Evolutionary conservation across 2,888 invertebrate species (phyloP).

Genomic region (Nipponacmea schrenckii): DNA sequence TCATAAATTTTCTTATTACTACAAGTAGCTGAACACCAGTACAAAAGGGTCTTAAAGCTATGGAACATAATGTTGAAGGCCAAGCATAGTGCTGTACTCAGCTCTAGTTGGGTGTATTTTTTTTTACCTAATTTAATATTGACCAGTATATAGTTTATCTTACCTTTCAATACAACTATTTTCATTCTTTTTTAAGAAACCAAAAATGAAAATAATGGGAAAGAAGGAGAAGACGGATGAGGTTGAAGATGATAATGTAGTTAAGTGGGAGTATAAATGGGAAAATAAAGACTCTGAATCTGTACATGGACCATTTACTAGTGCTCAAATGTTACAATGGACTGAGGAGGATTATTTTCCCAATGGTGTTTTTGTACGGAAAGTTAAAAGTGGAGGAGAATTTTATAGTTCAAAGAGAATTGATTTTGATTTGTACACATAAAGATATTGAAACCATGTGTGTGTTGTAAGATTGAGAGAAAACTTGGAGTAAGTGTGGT

Average conservation of each 20-base stretch:
- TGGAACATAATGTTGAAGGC: no score
- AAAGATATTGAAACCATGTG: conserved; percentile 7
- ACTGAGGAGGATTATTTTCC: conserved; percentile 84
- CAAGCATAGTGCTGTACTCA: no score
- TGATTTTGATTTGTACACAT: conserved; percentile 88
- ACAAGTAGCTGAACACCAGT: no score
- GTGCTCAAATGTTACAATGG: conserved; percentile 90
- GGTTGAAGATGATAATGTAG: conserved; percentile 41
- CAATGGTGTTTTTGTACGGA: conserved; percentile 82
- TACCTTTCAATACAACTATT: not conserved
- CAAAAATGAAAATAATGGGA: not conserved
- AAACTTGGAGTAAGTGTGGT: no score
- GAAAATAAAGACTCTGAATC: conserved; percentile 79
- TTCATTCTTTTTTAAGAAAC: not conserved
- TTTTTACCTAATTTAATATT: no score
- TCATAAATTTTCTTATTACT: no score
- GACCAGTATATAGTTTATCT: no score
- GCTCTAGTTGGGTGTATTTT: no score
- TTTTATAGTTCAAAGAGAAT: conserved; percentile 90
- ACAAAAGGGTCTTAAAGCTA: no score
- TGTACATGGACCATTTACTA: conserved; percentile 85
- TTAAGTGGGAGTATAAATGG: conserved; percentile 94
- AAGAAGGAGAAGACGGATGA: conserved; percentile 5
- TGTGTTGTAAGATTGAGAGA: no score
- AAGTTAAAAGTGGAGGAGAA: conserved; percentile 74